Conservation (phyloP, 2,797 vertebrate species). For the Gallirallus australis region DNA sequence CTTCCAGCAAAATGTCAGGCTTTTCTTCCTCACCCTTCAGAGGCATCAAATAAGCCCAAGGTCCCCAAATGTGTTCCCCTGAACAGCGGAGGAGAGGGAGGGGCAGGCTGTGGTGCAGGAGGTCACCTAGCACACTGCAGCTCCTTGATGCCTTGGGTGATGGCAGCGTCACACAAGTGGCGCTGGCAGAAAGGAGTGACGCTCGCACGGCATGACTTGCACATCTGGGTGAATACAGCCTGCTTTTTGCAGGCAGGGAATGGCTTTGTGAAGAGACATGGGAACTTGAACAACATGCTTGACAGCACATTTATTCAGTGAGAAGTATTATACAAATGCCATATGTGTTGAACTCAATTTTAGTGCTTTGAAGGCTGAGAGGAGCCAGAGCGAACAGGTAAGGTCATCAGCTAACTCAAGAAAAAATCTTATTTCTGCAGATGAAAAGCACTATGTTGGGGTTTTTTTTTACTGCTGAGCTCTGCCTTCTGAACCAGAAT, state of each 20-base stretch:
- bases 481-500: background rate
- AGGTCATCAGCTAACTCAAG: background rate
- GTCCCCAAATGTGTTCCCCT: background rate
- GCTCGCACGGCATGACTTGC: background rate
- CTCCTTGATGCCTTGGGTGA: background rate
- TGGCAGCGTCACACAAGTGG: accelerated
- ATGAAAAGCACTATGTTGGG: background rate
- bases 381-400: background rate
- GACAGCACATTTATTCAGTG: background rate
- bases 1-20: background rate
- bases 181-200: background rate
- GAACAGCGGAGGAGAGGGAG: background rate
- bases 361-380: constrained; percentile 8
- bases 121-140: background rate
- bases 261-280: background rate
- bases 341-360: constrained; percentile 11
- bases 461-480: background rate
- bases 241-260: background rate
- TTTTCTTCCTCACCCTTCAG: background rate
- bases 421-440: background rate
- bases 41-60: background rate
- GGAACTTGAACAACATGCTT: background rate
- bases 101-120: background rate
- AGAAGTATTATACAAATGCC: constrained; percentile 1
- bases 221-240: background rate